Evolutionary conservation across 2,888 invertebrate genomes (phyloP).

Genomic region (Trissolcus brochymenae): DNA sequence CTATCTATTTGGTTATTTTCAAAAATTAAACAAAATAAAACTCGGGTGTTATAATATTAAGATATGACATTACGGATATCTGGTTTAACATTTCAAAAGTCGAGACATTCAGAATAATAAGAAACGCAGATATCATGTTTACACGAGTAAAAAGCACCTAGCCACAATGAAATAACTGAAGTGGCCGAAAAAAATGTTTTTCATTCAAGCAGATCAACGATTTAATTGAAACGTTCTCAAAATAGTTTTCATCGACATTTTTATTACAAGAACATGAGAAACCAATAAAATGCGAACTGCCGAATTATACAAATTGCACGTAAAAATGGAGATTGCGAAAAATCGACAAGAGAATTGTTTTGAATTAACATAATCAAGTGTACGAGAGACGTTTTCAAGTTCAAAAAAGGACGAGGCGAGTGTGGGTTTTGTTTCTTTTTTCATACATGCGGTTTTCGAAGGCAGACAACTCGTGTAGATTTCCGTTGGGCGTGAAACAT

Average conservation of each 20-base stretch:
- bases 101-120: conserved; percentile 33
- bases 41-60: conserved; percentile 41
- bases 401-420: conserved; percentile 29
- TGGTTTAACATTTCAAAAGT: conserved; percentile 36
- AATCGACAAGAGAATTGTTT: neutral
- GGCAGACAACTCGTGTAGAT: conserved; percentile 44
- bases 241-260: neutral
- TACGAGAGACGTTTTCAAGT: conserved; percentile 28
- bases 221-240: neutral
- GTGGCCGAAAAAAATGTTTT: neutral
- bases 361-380: conserved; percentile 16
- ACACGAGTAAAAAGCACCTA: conserved; percentile 29
- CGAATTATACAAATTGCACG: neutral
- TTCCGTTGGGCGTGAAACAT: conserved; percentile 50
- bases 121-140: conserved; percentile 25
- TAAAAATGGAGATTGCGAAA: neutral
- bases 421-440: conserved; percentile 28
- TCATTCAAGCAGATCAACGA: neutral
- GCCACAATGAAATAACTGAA: conserved; percentile 31
- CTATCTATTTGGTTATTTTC: neutral
- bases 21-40: conserved; percentile 21
- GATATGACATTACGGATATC: conserved; percentile 37
- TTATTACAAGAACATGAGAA: no score
- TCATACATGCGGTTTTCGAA: conserved; percentile 28
- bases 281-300: no score